Evolutionary conservation across 2,113 vertebrate species (phyloP).

Genomic region (Pyrgilauda ruficollis): DNA sequence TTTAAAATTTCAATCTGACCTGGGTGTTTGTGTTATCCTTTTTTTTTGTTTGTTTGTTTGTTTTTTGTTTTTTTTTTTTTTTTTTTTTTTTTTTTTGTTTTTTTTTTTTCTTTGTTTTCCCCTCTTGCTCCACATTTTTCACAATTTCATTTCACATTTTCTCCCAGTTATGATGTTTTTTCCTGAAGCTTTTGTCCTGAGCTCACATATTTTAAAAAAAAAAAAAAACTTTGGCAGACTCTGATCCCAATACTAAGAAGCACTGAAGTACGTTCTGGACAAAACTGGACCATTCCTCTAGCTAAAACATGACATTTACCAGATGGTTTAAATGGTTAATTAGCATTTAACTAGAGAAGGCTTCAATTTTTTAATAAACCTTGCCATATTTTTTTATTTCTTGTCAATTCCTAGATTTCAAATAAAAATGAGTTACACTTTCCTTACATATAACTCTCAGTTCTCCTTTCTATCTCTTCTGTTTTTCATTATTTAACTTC

Average conservation of each 20-base stretch:
- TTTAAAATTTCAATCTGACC: background rate
- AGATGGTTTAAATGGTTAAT: background rate
- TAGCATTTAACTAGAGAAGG: background rate
- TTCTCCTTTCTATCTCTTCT: background rate
- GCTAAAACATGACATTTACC: background rate
- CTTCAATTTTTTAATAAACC: background rate
- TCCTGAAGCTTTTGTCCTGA: background rate
- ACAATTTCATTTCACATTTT: background rate
- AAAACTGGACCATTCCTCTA: background rate
- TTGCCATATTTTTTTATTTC: background rate
- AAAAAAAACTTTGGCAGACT: background rate
- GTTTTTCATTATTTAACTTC: background rate
- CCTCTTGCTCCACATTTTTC: background rate
- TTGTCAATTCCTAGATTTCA: background rate
- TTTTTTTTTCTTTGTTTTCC: rapidly evolving
- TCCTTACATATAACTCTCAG: background rate
- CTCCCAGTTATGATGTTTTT: background rate
- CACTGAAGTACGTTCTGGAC: background rate
- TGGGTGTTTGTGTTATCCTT: background rate
- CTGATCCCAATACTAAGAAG: background rate
- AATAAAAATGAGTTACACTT: background rate
- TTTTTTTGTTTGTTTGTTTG: too few species aligned
- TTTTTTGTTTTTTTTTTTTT: rapidly evolving
- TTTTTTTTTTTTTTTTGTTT: rapidly evolving
- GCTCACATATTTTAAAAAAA: background rate